Evolutionary conservation across 2,113 vertebrate genomes (phyloP).

Genomic region (Illadopsis cleaveri): DNA sequence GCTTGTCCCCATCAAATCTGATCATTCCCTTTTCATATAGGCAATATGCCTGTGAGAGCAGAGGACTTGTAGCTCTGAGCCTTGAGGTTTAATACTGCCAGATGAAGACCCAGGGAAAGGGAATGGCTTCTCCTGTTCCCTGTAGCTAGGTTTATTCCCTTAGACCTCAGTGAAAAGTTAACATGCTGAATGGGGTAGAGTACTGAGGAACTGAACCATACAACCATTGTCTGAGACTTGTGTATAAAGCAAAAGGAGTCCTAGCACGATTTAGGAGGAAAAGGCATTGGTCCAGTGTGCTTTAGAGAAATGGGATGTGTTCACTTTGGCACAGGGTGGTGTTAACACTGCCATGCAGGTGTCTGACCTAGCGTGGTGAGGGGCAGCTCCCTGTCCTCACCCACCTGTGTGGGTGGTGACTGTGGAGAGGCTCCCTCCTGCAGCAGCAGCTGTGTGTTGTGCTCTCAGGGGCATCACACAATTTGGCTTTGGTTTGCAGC

Average conservation of each 20-base stretch:
- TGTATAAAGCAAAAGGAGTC: neutral
- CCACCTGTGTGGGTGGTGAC: neutral
- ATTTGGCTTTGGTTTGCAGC: neutral
- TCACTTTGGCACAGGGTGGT: neutral
- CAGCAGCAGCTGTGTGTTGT: neutral
- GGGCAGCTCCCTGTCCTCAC: neutral
- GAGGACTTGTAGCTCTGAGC: neutral
- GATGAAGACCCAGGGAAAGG: neutral
- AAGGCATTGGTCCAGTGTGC: neutral
- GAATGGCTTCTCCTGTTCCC: neutral
- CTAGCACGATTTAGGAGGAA: neutral
- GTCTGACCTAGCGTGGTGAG: neutral
- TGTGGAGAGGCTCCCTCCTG: neutral
- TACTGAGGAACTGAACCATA: neutral
- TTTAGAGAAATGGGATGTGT: neutral
- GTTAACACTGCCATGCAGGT: rapidly evolving
- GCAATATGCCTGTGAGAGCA: neutral
- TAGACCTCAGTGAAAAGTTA: neutral
- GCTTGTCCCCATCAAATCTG: neutral
- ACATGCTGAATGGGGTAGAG: neutral
- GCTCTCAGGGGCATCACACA: rapidly evolving
- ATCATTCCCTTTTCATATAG: neutral
- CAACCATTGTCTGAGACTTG: neutral
- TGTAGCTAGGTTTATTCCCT: neutral
- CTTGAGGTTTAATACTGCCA: neutral